A percentile compares a stretch with the other conserved stretches of the same genome.
phyloP scores from a whole-genome alignment of 23 tunicate genomes.

The Aplidium turbinatum region DNA sequence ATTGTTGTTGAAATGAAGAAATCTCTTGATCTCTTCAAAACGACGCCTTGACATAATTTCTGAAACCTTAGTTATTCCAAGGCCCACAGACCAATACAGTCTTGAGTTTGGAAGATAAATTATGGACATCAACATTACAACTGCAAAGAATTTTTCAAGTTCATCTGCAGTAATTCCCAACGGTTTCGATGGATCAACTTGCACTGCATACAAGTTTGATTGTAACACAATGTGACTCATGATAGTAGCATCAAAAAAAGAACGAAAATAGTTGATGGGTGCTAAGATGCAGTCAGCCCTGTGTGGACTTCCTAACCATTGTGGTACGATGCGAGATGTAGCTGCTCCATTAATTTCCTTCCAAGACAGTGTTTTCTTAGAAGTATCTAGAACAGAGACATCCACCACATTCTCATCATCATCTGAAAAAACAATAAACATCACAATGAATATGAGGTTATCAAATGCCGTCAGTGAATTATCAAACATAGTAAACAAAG shows the following conservation, averaged over 20 bases:
- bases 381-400: background rate
- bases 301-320: background rate
- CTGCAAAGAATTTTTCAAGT: constrained; percentile 10
- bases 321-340: constrained; percentile 4
- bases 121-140: constrained; percentile 1
- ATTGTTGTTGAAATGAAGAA: constrained; percentile 16
- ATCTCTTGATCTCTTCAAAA: constrained; percentile 13
- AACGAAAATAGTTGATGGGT: constrained; percentile 3
- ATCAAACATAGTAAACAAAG: no score
- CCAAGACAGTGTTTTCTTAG: background rate
- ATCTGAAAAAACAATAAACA: background rate
- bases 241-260: background rate
- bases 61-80: background rate
- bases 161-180: background rate
- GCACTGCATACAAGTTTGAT: constrained; percentile 19
- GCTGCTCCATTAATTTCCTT: background rate
- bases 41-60: constrained; percentile 7
- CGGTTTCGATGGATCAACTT: background rate
- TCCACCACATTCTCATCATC: constrained; percentile 4
- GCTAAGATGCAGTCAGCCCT: background rate
- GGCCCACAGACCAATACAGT: constrained; percentile 9
- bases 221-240: constrained; percentile 10
- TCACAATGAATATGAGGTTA: background rate
- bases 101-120: background rate
- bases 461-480: no score